Conservation (phyloP, 2,888 invertebrate species). For the Uloborus plumipes region DNA sequence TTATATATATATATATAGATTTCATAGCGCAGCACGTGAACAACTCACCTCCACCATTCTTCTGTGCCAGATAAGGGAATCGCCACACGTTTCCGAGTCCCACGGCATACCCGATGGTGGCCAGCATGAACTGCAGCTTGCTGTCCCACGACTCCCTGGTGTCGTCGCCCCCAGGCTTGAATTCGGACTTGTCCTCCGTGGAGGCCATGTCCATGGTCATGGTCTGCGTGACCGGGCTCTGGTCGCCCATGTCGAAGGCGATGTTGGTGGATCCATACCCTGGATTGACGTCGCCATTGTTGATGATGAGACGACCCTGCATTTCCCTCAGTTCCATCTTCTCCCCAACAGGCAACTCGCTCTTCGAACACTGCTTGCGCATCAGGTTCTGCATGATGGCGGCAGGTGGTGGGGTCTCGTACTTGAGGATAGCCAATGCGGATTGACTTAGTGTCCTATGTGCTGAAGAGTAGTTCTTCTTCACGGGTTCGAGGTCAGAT, state of each 20-base stretch:
- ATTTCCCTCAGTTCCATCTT: conserved; percentile 83
- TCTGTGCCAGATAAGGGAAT: conserved; percentile 94
- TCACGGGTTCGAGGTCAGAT: too few species aligned
- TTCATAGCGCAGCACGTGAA: neutral
- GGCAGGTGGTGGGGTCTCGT: conserved; percentile 9
- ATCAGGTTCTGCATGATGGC: conserved; percentile 66
- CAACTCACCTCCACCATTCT: conserved; percentile 86
- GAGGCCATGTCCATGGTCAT: conserved; percentile 61
- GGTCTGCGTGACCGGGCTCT: conserved; percentile 58
- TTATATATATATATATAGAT: too few species aligned
- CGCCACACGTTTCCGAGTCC: conserved; percentile 96
- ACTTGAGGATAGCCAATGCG: conserved; percentile 21
- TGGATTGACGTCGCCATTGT: conserved; percentile 71
- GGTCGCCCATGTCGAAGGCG: conserved; percentile 78
- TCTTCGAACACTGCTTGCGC: conserved; percentile 65
- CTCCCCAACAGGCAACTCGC: conserved; percentile 66
- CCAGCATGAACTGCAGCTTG: conserved; percentile 90
- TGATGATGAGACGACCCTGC: conserved; percentile 83
- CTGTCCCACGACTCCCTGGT: conserved; percentile 92
- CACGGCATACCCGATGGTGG: conserved; percentile 95
- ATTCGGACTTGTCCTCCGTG: conserved; percentile 56
- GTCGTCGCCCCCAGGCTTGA: conserved; percentile 75
- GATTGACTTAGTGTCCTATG: too few species aligned
- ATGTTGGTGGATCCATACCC: conserved; percentile 88
- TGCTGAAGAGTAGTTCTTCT: too few species aligned